These are phyloP conservation scores for Helarctos malayanus DNA, from an alignment of 2,797 vertebrate genomes.

Conservation along the genomic window DNA sequence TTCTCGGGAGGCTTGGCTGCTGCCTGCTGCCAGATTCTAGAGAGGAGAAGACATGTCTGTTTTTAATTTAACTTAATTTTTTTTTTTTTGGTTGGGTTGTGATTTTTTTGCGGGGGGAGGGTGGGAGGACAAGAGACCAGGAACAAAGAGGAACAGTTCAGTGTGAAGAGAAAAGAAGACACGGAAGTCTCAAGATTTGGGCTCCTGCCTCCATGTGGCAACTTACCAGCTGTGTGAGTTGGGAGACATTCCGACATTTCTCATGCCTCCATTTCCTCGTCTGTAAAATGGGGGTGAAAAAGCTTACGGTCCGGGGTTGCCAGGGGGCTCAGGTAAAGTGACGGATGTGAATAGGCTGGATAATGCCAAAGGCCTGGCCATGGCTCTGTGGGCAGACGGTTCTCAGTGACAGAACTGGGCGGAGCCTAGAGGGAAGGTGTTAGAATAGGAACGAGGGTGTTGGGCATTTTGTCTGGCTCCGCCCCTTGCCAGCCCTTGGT, in stretches of 20 bases:
- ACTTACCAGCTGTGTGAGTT: not conserved
- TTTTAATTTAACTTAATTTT: constrained; percentile 75
- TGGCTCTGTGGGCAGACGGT: fast-evolving
- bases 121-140: not conserved
- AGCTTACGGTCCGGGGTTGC: not conserved
- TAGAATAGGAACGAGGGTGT: not conserved
- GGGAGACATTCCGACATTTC: not conserved
- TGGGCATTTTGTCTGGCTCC: not conserved
- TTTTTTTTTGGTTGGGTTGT: not conserved
- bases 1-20: constrained; percentile 63
- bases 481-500: not conserved
- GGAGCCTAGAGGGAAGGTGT: not conserved
- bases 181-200: not conserved
- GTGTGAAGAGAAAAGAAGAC: not conserved
- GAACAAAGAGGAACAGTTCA: constrained; percentile 10
- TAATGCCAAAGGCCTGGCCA: fast-evolving
- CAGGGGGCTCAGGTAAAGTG: not conserved
- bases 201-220: not conserved
- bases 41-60: constrained; percentile 58
- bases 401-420: not conserved
- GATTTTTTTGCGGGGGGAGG: not conserved
- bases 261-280: not conserved
- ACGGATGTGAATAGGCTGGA: not conserved
- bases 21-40: constrained; percentile 62
- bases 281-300: not conserved